Evolutionary conservation across 1,140 invertebrate genomes (phyloP), one percentile per base, ranked within the genome.

Genomic region (Heliconius eleuchia): DNA sequence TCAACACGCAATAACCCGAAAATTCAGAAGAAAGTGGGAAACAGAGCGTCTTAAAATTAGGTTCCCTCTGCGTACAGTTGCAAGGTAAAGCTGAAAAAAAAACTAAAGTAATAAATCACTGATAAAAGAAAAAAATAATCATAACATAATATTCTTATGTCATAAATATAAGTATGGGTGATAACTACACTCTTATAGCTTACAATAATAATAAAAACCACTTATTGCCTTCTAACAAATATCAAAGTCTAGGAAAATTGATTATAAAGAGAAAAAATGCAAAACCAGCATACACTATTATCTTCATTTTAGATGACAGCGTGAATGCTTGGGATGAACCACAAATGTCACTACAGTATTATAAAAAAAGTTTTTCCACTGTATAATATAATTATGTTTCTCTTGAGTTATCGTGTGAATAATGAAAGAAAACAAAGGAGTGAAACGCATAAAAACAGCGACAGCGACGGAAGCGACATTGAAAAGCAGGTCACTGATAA

Each of bases 401-500:
- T 71, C 52, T 27, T 27, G 52, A 27, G 57, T 23, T 55, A 66
- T 13, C 77, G 77, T 81, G 77, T 78, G 77, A 81, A 76, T 60
- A 75, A 76, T 75, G 34, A 73, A 76, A 73, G 70, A 78, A 74
- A 77, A 78, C 76, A 81, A 78, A 75, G 74, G 16, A 81, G 66
- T 60, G 57, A 57, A 74, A 52, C 57, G 70, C 74, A 72, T 66
- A 27, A 80, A 71, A 78, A 78, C 42, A 23, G 74, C 73, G 77
- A 78, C 71, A 78, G 72, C 66, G 74, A 75, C 77, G 77, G 81
- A 82, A 82, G 70, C 30, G 80, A 72, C 60, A 79, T 82, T 79
- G 74, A 82, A 77, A 78, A 82, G 74, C 81, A 60, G 80, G 81
- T 82, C 81, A 73, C 71, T 70, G 66, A 71, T 79, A 79, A 79